Evolutionary conservation across 2,113 vertebrate species (phyloP), one percentile per base, ranked within the genome.

Genomic region (Aptenodytes forsteri): DNA sequence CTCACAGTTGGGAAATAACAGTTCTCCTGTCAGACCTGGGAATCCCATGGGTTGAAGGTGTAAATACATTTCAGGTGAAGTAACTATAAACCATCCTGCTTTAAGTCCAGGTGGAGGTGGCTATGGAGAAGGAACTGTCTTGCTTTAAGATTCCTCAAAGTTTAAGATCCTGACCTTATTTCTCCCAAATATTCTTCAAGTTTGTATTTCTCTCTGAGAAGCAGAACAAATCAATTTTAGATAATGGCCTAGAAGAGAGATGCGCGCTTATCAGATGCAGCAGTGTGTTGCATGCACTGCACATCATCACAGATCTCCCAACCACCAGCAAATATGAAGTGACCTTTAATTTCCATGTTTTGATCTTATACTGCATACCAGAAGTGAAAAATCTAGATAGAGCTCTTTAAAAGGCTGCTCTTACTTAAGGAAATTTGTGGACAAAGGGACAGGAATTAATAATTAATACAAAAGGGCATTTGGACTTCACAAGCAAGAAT

Each of bases 91-190:
- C 90, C 55, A 83, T 73, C 66, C 62, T 20, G 62, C 0, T 7
- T 71, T 75, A 72, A 46, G 83, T 17, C 22, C 44, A 84, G 50
- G 19, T 54, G 34, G n/a, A 84, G 75, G 34, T 65, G 64, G 40
- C 81, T 67, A 89, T 38, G 73, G 32, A 73, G 73, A 91, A 27
- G 49, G 44, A 90, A 81, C 42, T 21, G 27, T 59, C n/a, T 78
- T 92, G 15, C 82, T 80, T 94, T 59, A 83, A 79, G 72, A 75
- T 84, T 95, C 20, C 46, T 78, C 44, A 59, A 38, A 94, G 84
- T 96, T 97, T 95, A 96, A 97, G 94, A 82, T 95, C 75, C 77
- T 95, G 92, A 95, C 86, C 75, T 84, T 70, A 89, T 88, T 96
- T 86, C 73, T 92, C 46, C 40, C 78, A 76, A 80, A 71, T 91